phyloP scores from a whole-genome alignment of 2,888 invertebrate species.

The Drosophila greeni region DNA sequence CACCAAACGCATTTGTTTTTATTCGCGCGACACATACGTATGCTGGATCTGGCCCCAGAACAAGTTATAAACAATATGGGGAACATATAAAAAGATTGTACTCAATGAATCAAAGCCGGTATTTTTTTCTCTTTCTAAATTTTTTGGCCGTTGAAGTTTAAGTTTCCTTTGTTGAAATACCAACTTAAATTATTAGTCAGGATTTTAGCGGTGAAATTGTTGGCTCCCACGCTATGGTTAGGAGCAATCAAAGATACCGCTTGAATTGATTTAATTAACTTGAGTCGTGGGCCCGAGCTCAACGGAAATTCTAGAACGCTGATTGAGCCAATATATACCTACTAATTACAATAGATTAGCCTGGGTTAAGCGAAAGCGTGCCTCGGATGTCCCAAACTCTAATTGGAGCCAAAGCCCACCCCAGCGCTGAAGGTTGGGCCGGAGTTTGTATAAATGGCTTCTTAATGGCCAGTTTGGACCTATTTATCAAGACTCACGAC shows the following conservation, averaged over 20 bases:
- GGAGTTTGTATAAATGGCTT: constrained; percentile 11
- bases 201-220: constrained; percentile 41
- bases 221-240: constrained; percentile 56
- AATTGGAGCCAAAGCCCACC: constrained; percentile 31
- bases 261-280: constrained; percentile 66
- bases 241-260: constrained; percentile 55
- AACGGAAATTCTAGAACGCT: constrained; percentile 58
- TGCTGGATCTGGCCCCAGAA: constrained; percentile 36
- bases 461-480: constrained; percentile 20
- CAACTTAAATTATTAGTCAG: constrained; percentile 50
- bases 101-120: constrained; percentile 39
- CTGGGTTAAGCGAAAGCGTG: constrained; percentile 34
- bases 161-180: constrained; percentile 43
- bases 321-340: constrained; percentile 37
- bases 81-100: constrained; percentile 28
- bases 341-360: constrained; percentile 19
- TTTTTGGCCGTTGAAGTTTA: constrained; percentile 32
- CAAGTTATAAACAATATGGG: constrained; percentile 46
- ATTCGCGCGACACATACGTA: constrained; percentile 22
- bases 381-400: constrained; percentile 40
- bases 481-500: constrained; percentile 35
- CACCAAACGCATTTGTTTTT: constrained; percentile 32
- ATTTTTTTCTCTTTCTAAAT: constrained; percentile 16
- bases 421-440: constrained; percentile 28
- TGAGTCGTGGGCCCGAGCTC: constrained; percentile 48